Evolutionary conservation across 2,113 vertebrate species (phyloP).

Genomic region (Podarcis muralis): DNA sequence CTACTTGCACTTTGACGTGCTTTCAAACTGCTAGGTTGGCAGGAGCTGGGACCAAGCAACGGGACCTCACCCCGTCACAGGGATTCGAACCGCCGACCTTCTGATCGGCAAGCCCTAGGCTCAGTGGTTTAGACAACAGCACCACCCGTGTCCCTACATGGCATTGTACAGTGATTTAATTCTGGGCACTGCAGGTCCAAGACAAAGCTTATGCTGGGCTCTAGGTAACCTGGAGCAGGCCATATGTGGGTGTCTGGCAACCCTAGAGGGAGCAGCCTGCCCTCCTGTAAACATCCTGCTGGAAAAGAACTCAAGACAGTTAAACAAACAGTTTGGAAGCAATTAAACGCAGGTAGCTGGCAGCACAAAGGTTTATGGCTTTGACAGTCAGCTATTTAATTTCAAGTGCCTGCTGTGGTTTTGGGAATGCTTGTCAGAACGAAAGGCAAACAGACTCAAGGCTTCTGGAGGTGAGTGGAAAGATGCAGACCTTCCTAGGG

Average conservation of each 20-base stretch:
- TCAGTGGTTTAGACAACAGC: too few relatives aligned
- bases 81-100: too few relatives aligned
- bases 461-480: not conserved
- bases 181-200: not conserved
- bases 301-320: not conserved
- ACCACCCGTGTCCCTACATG: not conserved
- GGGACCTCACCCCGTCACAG: accelerated
- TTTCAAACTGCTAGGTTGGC: too few relatives aligned
- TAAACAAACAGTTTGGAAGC: slow-evolving; percentile 39
- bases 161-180: not conserved
- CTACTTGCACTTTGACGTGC: too few relatives aligned
- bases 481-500: not conserved
- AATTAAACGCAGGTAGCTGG: slow-evolving; percentile 18
- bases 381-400: not conserved
- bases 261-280: not conserved
- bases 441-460: not conserved
- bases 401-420: slow-evolving; percentile 35
- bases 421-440: slow-evolving; percentile 19
- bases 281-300: not conserved
- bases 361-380: slow-evolving; percentile 25
- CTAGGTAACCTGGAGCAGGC: not conserved
- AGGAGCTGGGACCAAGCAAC: too few relatives aligned
- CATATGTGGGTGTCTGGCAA: not conserved
- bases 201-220: not conserved
- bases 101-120: too few relatives aligned